These are phyloP conservation scores for Octonoba sinensis DNA, from an alignment of 2,888 invertebrate genomes.

Conservation along the genomic window DNA sequence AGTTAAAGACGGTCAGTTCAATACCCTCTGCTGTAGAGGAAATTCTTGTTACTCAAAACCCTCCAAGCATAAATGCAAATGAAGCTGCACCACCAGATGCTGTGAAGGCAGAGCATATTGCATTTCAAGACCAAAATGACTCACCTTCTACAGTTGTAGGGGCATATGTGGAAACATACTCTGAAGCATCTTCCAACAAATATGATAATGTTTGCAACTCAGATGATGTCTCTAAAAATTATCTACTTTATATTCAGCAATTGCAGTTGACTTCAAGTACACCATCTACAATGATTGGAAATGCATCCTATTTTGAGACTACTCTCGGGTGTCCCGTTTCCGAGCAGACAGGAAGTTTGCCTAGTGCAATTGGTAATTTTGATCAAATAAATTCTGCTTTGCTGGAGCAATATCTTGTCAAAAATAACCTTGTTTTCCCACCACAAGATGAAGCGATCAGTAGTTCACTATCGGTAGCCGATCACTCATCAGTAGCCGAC, in stretches of 20 bases:
- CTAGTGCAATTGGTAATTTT: not conserved
- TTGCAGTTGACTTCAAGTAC: conserved; percentile 22
- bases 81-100: too few species aligned
- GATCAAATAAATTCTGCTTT: not conserved
- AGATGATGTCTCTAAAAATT: conserved; percentile 35
- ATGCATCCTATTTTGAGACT: conserved; percentile 19
- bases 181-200: too few species aligned
- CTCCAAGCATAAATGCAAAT: too few species aligned
- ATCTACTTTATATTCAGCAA: conserved; percentile 39
- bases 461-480: too few species aligned
- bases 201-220: not conserved
- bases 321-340: not conserved
- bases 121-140: too few species aligned
- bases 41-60: too few species aligned
- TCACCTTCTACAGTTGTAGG: too few species aligned
- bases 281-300: not conserved
- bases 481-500: conserved; percentile 18
- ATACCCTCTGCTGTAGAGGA: too few species aligned
- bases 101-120: too few species aligned
- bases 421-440: not conserved
- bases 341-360: not conserved
- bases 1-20: too few species aligned
- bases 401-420: not conserved
- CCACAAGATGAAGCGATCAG: conserved; percentile 55
- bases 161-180: too few species aligned